Percentiles rank a stretch among this genome's conserved stretches.
These are phyloP conservation scores for Hassar affinis DNA, from an alignment of 2,113 vertebrate species.

Conservation along the genomic window DNA sequence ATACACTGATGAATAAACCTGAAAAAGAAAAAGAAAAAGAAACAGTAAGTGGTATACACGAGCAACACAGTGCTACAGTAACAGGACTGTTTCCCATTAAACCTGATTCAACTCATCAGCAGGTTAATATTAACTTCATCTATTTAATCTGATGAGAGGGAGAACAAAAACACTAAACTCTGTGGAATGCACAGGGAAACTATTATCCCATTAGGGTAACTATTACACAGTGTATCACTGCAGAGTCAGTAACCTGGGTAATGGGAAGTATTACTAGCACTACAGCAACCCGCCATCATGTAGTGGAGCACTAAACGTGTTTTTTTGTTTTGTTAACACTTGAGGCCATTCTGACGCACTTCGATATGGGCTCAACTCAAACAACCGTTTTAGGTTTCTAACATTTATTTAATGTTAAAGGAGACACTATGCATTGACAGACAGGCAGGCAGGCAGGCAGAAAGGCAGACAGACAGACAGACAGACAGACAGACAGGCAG, in stretches of 20 bases:
- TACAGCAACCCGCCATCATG: too few species aligned
- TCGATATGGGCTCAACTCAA: too few species aligned
- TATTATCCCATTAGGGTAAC: not conserved
- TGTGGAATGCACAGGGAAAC: not conserved
- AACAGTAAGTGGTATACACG: not conserved
- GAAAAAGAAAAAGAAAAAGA: slow-evolving; percentile 52
- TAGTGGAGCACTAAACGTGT: too few species aligned
- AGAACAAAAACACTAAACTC: not conserved
- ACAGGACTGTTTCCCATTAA: not conserved
- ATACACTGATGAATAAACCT: slow-evolving; percentile 92
- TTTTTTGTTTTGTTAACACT: too few species aligned
- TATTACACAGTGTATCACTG: not conserved
- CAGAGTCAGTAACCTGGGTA: not conserved
- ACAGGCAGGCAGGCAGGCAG: too few species aligned
- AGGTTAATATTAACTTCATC: not conserved
- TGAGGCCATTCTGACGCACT: too few species aligned
- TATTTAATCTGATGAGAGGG: not conserved
- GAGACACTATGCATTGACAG: too few species aligned
- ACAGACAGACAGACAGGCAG: too few species aligned
- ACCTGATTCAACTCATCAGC: not conserved
- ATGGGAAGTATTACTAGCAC: not conserved
- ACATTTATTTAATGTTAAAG: too few species aligned
- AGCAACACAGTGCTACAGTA: not conserved
- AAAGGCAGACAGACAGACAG: too few species aligned
- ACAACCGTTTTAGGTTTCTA: too few species aligned